Conservation (phyloP, 2,888 invertebrate genomes). For the Agonopterix arenella region DNA sequence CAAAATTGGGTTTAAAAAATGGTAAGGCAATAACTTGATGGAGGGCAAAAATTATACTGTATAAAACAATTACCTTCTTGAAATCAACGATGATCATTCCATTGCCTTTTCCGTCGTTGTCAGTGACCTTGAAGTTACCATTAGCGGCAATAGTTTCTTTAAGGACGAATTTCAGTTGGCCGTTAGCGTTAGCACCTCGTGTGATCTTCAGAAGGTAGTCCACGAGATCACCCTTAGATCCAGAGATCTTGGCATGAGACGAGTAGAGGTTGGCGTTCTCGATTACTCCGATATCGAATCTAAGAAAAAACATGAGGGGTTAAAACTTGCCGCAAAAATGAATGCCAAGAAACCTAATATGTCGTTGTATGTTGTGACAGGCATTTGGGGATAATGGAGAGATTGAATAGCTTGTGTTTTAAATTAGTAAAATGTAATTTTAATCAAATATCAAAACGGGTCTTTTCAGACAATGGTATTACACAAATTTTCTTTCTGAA, state of each 20-base stretch:
- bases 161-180: constrained; percentile 75
- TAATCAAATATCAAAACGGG: too few relatives aligned
- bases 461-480: too few relatives aligned
- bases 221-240: constrained; percentile 62
- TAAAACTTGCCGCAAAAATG: too few relatives aligned
- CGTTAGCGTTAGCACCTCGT: constrained; percentile 53
- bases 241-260: constrained; percentile 68
- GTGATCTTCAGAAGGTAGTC: constrained; percentile 73
- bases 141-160: constrained; percentile 79
- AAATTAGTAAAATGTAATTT: too few relatives aligned
- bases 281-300: constrained; percentile 65
- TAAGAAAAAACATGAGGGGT: constrained; percentile 15
- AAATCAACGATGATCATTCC: constrained; percentile 77
- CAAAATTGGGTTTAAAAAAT: too few relatives aligned
- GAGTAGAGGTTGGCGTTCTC: constrained; percentile 62
- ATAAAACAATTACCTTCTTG: constrained; percentile 48
- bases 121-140: constrained; percentile 78
- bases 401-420: too few relatives aligned
- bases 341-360: too few relatives aligned
- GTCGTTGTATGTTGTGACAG: too few relatives aligned
- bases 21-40: too few relatives aligned
- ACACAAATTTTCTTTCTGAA: too few relatives aligned
- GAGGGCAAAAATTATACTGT: too few relatives aligned
- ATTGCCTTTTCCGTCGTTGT: constrained; percentile 80
- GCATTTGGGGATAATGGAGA: too few relatives aligned